Percentiles rank a stretch among this genome's conserved stretches.
Evolutionary conservation across 2,888 invertebrate genomes (phyloP).

Genomic region (Lymantria monacha): DNA sequence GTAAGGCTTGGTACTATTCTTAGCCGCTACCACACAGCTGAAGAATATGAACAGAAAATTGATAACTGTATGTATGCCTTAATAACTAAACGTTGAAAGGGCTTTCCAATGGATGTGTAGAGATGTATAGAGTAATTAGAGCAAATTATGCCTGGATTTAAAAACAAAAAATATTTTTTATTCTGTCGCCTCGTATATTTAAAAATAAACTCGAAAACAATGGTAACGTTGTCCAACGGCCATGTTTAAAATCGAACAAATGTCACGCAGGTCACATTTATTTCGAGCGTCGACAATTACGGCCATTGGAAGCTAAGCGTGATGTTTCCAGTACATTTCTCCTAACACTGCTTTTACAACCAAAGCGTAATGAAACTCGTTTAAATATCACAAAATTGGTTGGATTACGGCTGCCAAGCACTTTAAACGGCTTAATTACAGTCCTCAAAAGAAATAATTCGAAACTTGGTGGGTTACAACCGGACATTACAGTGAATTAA

Average conservation of each 20-base stretch:
- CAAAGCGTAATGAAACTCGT: slow-evolving; percentile 78
- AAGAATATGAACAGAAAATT: no score
- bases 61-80: no score
- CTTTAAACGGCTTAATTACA: slow-evolving; percentile 79
- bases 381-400: slow-evolving; percentile 80
- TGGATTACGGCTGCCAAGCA: slow-evolving; percentile 71
- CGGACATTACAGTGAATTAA: slow-evolving; percentile 62
- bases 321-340: slow-evolving; percentile 78
- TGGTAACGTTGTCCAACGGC: slow-evolving; percentile 11
- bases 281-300: slow-evolving; percentile 64
- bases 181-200: background rate
- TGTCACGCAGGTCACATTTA: slow-evolving; percentile 47
- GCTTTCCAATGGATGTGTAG: no score
- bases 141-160: no score
- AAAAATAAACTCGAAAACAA: slow-evolving; percentile 3
- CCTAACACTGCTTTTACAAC: slow-evolving; percentile 74
- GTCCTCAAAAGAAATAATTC: slow-evolving; percentile 77
- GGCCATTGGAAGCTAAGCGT: slow-evolving; percentile 70
- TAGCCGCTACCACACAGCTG: no score
- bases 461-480: slow-evolving; percentile 71
- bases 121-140: no score
- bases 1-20: no score
- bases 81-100: no score
- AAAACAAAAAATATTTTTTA: background rate
- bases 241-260: slow-evolving; percentile 38